Evolutionary conservation across 2,888 invertebrate genomes (phyloP), one percentile per base, ranked within the genome.

Genomic region (Eupeodes luniger): DNA sequence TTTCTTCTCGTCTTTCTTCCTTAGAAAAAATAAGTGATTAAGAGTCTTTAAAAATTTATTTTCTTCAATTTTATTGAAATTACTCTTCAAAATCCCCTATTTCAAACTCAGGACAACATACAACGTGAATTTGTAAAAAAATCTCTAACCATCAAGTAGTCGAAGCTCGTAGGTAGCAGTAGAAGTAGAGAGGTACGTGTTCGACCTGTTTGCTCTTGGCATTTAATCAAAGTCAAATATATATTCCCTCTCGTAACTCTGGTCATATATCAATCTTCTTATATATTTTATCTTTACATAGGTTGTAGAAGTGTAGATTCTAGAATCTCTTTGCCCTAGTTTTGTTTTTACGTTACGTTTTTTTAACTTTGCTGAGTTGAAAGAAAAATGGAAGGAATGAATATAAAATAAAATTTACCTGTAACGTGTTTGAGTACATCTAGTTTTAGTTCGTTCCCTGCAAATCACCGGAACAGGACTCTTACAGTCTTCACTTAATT

Each of bases 361-460:
- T 40, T 40, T 40, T 5, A 40, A 40, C 40, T 40, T 40, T 40
- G 40, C 40, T 40, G 40, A 40, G 40, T 40, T 19, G 11, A 11
- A 40, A 14, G 5, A 40, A 4, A 6, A 51, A 47, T 12, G 36
- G 27, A 36, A 16, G n/a, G 14, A 47, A 59, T 70, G 70, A 64
- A n/a, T 34, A 44, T 9, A 57, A 36, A 75, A 70, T 16, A 19
- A 40, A 55, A 85, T 88, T 85, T 85, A 93, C 93, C 93, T 92
- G 86, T 93, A 93, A 64, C 92, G 91, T 6, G 93, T 92, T 76
- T 93, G 93, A 36, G 93, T 93, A 70, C 90, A 91, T 77, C 92
- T 90, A 80, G 92, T 91, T 78, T 88, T 92, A 40, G 89, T 90
- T 66, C 89, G 78, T 81, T 59, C 82, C 34, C 85, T 64, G 70